A percentile compares a stretch with the other conserved stretches of the same genome.
Evolutionary conservation across 1,140 invertebrate genomes (phyloP).

Genomic region (Pseudoatta argentina): DNA sequence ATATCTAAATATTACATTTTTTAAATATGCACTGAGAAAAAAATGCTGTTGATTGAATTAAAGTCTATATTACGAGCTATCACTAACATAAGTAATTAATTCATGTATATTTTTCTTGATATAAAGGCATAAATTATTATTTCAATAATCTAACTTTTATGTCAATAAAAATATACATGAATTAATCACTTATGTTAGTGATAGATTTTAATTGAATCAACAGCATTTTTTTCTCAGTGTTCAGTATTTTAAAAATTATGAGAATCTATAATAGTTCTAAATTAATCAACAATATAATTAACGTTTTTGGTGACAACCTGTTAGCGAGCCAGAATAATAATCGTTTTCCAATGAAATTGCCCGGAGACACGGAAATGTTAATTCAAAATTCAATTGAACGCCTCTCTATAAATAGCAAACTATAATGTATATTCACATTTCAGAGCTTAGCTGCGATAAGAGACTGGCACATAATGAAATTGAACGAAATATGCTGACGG

Average conservation of each 20-base stretch:
- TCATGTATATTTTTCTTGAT: no score
- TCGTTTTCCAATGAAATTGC: slow-evolving; percentile 26
- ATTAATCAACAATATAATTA: not conserved
- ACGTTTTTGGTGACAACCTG: not conserved
- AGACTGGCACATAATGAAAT: slow-evolving; percentile 58
- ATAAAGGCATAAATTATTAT: no score
- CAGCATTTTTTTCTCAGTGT: no score
- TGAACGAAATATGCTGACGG: slow-evolving; percentile 36
- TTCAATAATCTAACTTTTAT: no score
- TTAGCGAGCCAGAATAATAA: no score
- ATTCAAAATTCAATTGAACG: slow-evolving; percentile 52
- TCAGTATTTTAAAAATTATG: not conserved
- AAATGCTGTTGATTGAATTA: no score
- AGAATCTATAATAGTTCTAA: not conserved
- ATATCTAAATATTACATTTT: not conserved
- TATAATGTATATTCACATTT: not conserved
- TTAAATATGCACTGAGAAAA: no score
- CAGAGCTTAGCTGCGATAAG: slow-evolving; percentile 55
- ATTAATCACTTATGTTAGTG: no score
- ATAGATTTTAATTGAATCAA: no score
- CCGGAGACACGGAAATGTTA: slow-evolving; percentile 56
- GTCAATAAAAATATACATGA: no score
- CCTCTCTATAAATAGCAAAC: not conserved
- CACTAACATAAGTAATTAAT: no score
- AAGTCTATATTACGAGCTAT: no score